These are phyloP conservation scores for Microtus ochrogaster DNA, from an alignment of 2,113 vertebrate genomes.

Conservation along the genomic window DNA sequence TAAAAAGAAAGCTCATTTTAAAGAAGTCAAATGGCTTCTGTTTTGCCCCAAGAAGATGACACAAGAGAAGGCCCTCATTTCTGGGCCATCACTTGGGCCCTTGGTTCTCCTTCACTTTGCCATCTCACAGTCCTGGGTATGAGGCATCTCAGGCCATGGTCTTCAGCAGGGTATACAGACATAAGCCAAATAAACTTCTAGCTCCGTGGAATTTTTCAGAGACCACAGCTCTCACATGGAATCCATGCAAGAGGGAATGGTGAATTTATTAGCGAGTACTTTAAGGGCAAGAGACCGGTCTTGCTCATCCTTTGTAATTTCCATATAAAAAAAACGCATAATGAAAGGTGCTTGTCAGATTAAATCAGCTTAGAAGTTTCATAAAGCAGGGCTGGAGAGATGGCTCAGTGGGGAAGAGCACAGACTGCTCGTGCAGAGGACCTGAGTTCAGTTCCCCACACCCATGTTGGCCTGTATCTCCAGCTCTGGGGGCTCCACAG, in stretches of 20 bases:
- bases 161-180: background rate
- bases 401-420: background rate
- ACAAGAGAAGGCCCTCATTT: background rate
- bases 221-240: background rate
- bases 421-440: background rate
- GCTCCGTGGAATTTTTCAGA: background rate
- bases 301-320: background rate
- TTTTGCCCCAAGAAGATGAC: background rate
- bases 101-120: background rate
- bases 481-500: background rate
- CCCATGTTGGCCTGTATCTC: background rate
- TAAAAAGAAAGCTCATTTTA: background rate
- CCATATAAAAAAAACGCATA: background rate
- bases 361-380: background rate
- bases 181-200: background rate
- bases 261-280: background rate
- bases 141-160: background rate
- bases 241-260: background rate
- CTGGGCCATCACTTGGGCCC: background rate
- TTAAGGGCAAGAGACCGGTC: background rate
- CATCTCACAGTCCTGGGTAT: background rate
- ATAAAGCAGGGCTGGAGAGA: background rate
- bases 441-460: background rate
- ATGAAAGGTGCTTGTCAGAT: background rate
- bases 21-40: background rate